Evolutionary conservation across 2,888 invertebrate genomes (phyloP).

Genomic region (Drosophila kokeensis): DNA sequence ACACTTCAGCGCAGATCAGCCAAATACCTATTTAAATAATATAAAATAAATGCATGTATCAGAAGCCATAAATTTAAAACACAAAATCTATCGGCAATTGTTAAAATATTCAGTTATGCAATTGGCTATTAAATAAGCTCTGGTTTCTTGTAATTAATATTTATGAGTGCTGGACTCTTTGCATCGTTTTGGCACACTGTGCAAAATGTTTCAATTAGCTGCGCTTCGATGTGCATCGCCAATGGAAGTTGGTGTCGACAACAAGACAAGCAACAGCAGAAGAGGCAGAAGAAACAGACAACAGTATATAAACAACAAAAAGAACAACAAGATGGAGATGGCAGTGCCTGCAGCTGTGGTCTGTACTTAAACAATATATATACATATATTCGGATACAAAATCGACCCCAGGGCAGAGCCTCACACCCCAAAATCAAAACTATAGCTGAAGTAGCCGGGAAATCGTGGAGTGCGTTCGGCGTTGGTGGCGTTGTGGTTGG

Average conservation of each 20-base stretch:
- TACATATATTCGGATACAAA: slow-evolving; percentile 77
- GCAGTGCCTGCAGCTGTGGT: slow-evolving; percentile 62
- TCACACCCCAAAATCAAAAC: slow-evolving; percentile 17
- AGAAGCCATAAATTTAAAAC: background rate
- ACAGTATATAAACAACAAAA: slow-evolving; percentile 12
- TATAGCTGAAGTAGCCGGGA: slow-evolving; percentile 41
- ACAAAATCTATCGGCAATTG: no score
- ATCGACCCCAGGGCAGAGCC: slow-evolving; percentile 11
- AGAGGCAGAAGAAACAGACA: slow-evolving; percentile 25
- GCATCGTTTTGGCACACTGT: slow-evolving; percentile 58
- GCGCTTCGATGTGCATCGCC: slow-evolving; percentile 79
- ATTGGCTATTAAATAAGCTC: background rate
- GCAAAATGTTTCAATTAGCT: slow-evolving; percentile 75
- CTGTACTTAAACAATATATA: slow-evolving; percentile 78
- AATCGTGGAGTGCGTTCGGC: slow-evolving; percentile 54
- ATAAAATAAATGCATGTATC: background rate
- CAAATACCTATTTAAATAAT: background rate
- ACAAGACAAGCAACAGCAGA: slow-evolving; percentile 39
- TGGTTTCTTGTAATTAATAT: slow-evolving; percentile 8
- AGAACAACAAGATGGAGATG: slow-evolving; percentile 9
- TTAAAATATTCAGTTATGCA: slow-evolving; percentile 5
- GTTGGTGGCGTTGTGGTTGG: slow-evolving; percentile 63
- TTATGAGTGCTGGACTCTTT: slow-evolving; percentile 10
- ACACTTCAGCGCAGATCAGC: background rate
- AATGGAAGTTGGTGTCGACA: slow-evolving; percentile 70